Percentiles rank a stretch among this genome's conserved stretches.
These are phyloP conservation scores for Sebastolobus altivelis DNA, from an alignment of 2,797 vertebrate species.

Conservation along the genomic window DNA sequence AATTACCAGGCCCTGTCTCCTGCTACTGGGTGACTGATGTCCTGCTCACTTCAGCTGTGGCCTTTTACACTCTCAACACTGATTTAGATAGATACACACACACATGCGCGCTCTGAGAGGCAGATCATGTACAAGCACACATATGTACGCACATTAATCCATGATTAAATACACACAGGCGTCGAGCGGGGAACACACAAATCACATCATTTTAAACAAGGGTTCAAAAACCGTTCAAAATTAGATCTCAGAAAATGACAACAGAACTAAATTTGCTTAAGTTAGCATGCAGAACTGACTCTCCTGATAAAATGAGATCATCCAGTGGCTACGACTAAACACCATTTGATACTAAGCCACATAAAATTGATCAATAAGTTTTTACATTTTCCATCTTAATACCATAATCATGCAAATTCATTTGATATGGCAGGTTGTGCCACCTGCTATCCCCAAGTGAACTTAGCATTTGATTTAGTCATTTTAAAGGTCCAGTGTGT, in stretches of 20 bases:
- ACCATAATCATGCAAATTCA: neutral
- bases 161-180: constrained; percentile 47
- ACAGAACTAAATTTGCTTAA: constrained; percentile 9
- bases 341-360: neutral
- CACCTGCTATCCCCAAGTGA: neutral
- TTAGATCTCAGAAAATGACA: constrained; percentile 26
- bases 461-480: neutral
- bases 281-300: constrained; percentile 11
- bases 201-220: constrained; percentile 62
- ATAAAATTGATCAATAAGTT: neutral
- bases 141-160: constrained; percentile 45
- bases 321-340: neutral
- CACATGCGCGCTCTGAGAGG: constrained; percentile 42
- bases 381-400: neutral
- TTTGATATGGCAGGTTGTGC: neutral
- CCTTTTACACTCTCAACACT: constrained; percentile 75
- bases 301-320: neutral
- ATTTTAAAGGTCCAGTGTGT: neutral
- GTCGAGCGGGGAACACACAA: constrained; percentile 24
- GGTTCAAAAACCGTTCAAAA: constrained; percentile 37
- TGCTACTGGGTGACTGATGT: constrained; percentile 79
- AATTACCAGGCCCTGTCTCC: constrained; percentile 83
- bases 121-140: constrained; percentile 56
- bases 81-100: constrained; percentile 80
- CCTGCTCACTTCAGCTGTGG: constrained; percentile 73